phyloP scores from a whole-genome alignment of 2,888 invertebrate genomes.

The Calephelis perditalis region DNA sequence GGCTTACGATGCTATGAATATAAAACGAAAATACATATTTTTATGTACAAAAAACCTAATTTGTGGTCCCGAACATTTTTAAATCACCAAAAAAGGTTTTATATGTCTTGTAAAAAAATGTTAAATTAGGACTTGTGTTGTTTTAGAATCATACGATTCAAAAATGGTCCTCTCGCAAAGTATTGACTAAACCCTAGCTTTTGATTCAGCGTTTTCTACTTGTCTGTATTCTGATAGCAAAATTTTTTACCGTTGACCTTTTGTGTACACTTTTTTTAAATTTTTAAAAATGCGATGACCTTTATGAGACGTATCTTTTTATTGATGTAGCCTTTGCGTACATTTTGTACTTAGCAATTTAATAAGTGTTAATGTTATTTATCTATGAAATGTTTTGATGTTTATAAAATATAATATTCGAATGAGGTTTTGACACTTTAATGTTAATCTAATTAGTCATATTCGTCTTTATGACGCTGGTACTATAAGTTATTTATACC shows the following conservation, averaged over 20 bases:
- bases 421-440: slow-evolving; percentile 56
- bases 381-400: slow-evolving; percentile 11
- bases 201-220: too few species aligned
- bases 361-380: slow-evolving; percentile 17
- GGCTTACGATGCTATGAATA: too few species aligned
- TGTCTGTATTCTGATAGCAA: too few species aligned
- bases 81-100: too few species aligned
- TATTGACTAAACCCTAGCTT: background rate
- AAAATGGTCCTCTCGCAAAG: background rate
- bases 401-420: slow-evolving; percentile 51
- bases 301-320: slow-evolving; percentile 45
- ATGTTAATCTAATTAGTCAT: slow-evolving; percentile 45
- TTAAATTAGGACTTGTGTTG: too few species aligned
- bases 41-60: too few species aligned
- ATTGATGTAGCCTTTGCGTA: slow-evolving; percentile 40
- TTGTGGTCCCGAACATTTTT: too few species aligned
- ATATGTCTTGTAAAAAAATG: too few species aligned
- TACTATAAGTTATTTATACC: slow-evolving; percentile 47
- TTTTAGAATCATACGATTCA: too few species aligned
- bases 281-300: slow-evolving; percentile 5
- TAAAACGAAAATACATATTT: too few species aligned
- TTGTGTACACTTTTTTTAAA: too few species aligned
- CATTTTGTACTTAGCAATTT: slow-evolving; percentile 30
- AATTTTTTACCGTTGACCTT: too few species aligned
- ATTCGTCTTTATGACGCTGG: slow-evolving; percentile 73